Base-by-base conservation (phyloP, 2,888 invertebrate genomes). In the Ceramica pisi region DNA sequence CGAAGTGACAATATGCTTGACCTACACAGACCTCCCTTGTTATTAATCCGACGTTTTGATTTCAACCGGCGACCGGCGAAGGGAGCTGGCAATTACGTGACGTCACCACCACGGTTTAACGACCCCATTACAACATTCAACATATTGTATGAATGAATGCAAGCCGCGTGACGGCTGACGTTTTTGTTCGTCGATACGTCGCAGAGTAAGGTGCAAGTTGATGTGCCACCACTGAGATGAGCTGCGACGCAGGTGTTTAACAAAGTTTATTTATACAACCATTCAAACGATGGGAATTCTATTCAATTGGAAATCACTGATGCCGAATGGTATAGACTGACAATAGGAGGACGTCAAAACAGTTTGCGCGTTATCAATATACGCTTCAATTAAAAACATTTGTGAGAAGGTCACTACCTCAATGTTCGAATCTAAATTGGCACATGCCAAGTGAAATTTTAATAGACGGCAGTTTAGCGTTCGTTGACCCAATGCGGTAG, bases 131-230 rank as follows among this genome's bases (percentile, higher is more conserved):
- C 93, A 94, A 94, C 93, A 93, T 92, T 92, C 91, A 92, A 93
- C 94, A 94, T 94, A 94, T 93, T 93, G 92, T 94, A 94, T 94
- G 95, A 96, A 95, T 95, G 95, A 95, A 94, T 95, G 95, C 94
- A 95, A 88, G 88, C 93, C 90, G 93, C 93, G 92, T 94, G 94
- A 94, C 93, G 92, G 90, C 90, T 92, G 93, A 93, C 93, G 94
- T 92, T 94, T 93, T 93, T 92, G 88, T 91, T 90, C 88, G 89
- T 89, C 88, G 88, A 90, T 90, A 89, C 84, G 87, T 69, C 68
- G 74, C 79, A 38, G 69, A 80, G 69, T 88, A 89, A 91, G 90
- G 89, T 90, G 88, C 88, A 87, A 83, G 74, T 78, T 71, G 71
- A 67, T 81, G 75, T 71, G 62, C 59, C 67, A 72, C 53, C 70